A percentile compares a stretch with the other conserved stretches of the same genome.
Conservation (phyloP, 37 sponge, comb jelly and placozoan genomes). For the Spongilla lacustris region DNA sequence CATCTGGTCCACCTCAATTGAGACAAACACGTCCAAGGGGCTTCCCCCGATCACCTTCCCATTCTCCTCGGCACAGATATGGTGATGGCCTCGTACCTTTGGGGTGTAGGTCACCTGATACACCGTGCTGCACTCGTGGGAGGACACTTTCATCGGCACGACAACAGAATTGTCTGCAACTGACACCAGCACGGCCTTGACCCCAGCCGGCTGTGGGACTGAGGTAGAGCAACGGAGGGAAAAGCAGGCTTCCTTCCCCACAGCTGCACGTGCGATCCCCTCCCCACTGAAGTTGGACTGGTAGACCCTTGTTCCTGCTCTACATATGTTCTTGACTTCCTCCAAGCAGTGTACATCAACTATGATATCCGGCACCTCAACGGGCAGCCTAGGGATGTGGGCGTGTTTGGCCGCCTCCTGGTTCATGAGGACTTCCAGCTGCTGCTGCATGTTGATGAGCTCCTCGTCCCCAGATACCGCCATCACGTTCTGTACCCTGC, state of each 20-base stretch:
- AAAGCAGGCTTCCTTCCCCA: constrained; percentile 17
- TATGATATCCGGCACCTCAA: constrained; percentile 17
- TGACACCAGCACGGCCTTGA: constrained; percentile 20
- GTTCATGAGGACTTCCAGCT: constrained; percentile 5
- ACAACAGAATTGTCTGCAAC: constrained; percentile 31
- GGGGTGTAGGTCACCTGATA: constrained; percentile 39
- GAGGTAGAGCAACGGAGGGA: not conserved
- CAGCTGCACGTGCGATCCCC: too few relatives aligned
- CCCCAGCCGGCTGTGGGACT: not conserved
- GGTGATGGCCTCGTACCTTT: constrained; percentile 22
- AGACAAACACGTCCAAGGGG: constrained; percentile 25
- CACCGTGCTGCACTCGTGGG: not conserved
- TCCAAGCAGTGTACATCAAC: constrained; percentile 8
- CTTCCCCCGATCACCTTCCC: constrained; percentile 9
- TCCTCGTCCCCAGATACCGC: constrained; percentile 31
- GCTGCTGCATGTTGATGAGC: constrained; percentile 12
- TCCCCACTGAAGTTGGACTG: not conserved
- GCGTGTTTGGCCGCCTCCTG: too few relatives aligned
- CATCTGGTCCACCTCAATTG: constrained; percentile 8
- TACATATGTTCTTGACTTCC: not conserved
- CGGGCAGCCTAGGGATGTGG: not conserved
- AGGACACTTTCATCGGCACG: constrained; percentile 8
- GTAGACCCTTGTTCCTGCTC: constrained; percentile 21
- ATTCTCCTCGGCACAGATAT: not conserved
- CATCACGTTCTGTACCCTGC: constrained; percentile 2